Percentiles rank a stretch among this genome's conserved stretches.
Evolutionary conservation across 1,140 invertebrate species (phyloP).

Genomic region (Akabosia matsudoensis): DNA sequence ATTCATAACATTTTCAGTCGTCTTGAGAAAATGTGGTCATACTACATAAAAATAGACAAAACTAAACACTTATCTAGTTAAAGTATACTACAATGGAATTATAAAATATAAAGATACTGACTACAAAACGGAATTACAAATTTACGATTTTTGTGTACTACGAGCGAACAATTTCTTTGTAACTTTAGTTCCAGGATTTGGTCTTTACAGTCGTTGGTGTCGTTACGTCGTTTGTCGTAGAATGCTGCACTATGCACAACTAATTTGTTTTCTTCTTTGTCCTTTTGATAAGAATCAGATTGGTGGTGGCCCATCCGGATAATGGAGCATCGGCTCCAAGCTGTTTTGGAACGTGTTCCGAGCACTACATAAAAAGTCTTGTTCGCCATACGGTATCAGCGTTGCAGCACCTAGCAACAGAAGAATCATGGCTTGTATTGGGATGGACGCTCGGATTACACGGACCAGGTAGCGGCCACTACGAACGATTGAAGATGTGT

Average conservation of each 20-base stretch:
- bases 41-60: too few relatives aligned
- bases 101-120: too few relatives aligned
- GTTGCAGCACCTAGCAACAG: slow-evolving; percentile 82
- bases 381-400: slow-evolving; percentile 76
- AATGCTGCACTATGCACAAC: not conserved
- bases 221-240: too few relatives aligned
- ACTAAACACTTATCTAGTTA: too few relatives aligned
- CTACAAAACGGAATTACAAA: too few relatives aligned
- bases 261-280: not conserved
- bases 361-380: slow-evolving; percentile 78
- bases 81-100: not conserved
- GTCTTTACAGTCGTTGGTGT: not conserved
- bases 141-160: not conserved
- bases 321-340: slow-evolving; percentile 79
- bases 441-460: slow-evolving; percentile 81
- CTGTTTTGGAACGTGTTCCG: slow-evolving; percentile 74
- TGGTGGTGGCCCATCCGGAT: slow-evolving; percentile 84
- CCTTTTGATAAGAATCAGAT: slow-evolving; percentile 57
- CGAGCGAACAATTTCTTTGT: not conserved
- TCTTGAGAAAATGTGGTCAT: not conserved
- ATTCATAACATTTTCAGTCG: not conserved
- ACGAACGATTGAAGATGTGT: slow-evolving; percentile 63
- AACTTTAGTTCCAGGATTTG: not conserved
- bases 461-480: slow-evolving; percentile 78
- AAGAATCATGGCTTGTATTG: slow-evolving; percentile 84